Conservation (phyloP, 2,113 vertebrate genomes). For the Sturnira hondurensis region DNA sequence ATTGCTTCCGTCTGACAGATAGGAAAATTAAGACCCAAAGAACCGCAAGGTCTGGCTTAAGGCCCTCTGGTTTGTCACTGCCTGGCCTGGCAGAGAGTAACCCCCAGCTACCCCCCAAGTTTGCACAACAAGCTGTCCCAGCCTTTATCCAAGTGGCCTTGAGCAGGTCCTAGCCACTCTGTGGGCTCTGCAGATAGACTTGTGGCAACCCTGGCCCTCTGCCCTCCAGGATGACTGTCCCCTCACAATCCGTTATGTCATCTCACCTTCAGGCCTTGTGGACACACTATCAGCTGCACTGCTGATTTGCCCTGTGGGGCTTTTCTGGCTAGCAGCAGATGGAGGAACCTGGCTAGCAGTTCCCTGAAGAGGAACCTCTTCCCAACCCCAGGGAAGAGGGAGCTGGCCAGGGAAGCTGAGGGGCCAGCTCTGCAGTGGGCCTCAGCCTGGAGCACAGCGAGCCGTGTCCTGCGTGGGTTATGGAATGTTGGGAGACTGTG, state of each 20-base stretch:
- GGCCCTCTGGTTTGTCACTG: neutral
- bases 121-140: neutral
- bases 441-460: neutral
- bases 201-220: neutral
- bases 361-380: neutral
- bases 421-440: neutral
- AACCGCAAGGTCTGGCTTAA: neutral
- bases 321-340: neutral
- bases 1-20: neutral
- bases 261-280: neutral
- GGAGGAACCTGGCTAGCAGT: too few relatives aligned
- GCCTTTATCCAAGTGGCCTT: neutral
- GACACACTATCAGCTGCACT: neutral
- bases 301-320: neutral
- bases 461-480: fast-evolving
- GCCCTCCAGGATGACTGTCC: neutral
- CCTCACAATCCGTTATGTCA: neutral
- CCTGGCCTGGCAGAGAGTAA: neutral
- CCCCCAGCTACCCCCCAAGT: neutral
- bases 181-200: neutral
- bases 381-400: neutral
- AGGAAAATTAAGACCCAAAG: neutral
- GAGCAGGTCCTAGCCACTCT: neutral
- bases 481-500: fast-evolving
- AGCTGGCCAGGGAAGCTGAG: neutral